Percentiles rank a stretch among this genome's conserved stretches.
phyloP scores from a whole-genome alignment of 2,113 vertebrate genomes.

The Dicrurus megarhynchus region DNA sequence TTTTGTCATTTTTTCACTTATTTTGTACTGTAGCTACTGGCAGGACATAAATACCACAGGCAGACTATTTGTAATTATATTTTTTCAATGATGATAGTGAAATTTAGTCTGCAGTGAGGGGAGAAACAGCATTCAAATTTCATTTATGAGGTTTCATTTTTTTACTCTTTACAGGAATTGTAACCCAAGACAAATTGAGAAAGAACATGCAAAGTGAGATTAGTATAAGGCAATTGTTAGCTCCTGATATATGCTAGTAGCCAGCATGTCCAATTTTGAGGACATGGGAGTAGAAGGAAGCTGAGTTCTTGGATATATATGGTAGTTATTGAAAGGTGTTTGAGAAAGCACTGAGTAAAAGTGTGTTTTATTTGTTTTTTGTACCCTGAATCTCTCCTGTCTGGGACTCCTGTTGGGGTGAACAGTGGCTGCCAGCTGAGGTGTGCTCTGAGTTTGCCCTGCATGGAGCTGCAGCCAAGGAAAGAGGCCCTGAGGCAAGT shows the following conservation, averaged over 20 bases:
- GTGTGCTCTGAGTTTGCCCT: not conserved
- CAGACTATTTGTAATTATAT: not conserved
- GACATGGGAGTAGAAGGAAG: not conserved
- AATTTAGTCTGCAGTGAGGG: not conserved
- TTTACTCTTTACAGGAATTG: not conserved
- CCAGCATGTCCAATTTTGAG: not conserved
- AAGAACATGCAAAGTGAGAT: not conserved
- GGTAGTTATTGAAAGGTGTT: not conserved
- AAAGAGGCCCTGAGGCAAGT: not conserved
- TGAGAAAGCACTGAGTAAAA: not conserved
- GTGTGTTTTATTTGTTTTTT: not conserved
- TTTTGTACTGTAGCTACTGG: not conserved
- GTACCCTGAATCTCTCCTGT: not conserved
- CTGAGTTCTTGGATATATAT: not conserved
- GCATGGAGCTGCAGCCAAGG: not conserved
- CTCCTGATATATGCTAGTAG: not conserved
- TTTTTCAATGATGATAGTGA: not conserved
- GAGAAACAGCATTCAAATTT: not conserved
- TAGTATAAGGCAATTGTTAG: not conserved
- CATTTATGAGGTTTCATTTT: not conserved
- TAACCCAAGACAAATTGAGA: not conserved
- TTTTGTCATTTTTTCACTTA: not conserved
- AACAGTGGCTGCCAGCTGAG: not conserved
- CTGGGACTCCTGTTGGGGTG: not conserved
- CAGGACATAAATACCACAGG: not conserved